Percentiles rank a stretch among this genome's conserved stretches.
Conservation (phyloP, 53 echinoderm and acorn worm species). For the Echinometra lucunter region DNA sequence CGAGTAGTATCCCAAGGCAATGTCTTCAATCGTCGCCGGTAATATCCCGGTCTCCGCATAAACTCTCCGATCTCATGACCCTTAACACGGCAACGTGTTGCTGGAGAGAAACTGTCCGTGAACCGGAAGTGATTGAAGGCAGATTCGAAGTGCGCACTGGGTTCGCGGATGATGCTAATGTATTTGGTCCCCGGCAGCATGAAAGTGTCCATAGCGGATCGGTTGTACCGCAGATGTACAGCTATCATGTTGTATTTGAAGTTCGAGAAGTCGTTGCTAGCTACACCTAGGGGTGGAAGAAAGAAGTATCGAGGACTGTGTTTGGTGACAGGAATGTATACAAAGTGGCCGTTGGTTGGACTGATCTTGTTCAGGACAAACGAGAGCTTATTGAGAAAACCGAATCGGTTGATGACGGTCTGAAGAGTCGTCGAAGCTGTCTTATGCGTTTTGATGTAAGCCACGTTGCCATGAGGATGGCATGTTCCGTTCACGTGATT, state of each 20-base stretch:
- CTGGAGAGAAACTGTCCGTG: constrained; percentile 67
- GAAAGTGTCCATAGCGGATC: constrained; percentile 79
- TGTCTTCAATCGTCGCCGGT: constrained; percentile 72
- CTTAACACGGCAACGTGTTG: constrained; percentile 27
- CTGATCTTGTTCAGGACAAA: constrained; percentile 76
- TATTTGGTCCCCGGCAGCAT: constrained; percentile 80
- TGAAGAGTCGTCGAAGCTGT: constrained; percentile 81
- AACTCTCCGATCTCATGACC: constrained; percentile 75
- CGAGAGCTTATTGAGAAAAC: constrained; percentile 71
- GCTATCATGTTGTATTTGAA: constrained; percentile 83
- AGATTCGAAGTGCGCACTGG: constrained; percentile 84
- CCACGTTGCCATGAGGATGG: constrained; percentile 59
- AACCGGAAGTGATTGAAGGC: constrained; percentile 85
- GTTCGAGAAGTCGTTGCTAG: constrained; percentile 19
- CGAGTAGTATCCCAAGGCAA: constrained; percentile 63
- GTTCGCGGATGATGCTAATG: constrained; percentile 85
- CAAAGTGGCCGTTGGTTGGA: constrained; percentile 77
- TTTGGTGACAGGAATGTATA: constrained; percentile 57
- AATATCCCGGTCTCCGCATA: constrained; percentile 70
- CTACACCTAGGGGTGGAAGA: constrained; percentile 78
- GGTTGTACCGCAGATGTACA: constrained; percentile 79
- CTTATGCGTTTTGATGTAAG: constrained; percentile 85
- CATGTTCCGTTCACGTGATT: background rate
- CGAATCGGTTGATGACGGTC: constrained; percentile 82
- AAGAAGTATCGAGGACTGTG: constrained; percentile 64